Conservation (phyloP, 2,888 invertebrate species). For the Parasteatoda lunata region DNA sequence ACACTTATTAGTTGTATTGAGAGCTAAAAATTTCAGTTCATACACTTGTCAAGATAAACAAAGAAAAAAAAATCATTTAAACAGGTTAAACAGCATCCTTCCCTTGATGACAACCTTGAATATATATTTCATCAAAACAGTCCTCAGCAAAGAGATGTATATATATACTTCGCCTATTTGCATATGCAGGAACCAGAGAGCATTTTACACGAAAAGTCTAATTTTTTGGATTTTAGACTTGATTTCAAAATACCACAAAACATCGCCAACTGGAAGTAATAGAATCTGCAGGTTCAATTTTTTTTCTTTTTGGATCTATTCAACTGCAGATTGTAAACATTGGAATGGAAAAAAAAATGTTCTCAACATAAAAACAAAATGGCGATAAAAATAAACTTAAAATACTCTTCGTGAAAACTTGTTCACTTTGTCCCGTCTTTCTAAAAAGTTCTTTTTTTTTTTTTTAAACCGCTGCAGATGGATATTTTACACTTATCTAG, state of each 20-base stretch:
- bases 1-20: conserved; percentile 19
- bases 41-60: conserved; percentile 28
- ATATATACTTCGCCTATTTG: neutral
- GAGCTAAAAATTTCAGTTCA: conserved; percentile 47
- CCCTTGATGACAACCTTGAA: conserved; percentile 3
- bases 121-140: neutral
- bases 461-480: conserved; percentile 28
- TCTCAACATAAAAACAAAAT: conserved; percentile 2
- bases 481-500: conserved; percentile 36
- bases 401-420: conserved; percentile 11
- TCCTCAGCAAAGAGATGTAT: neutral
- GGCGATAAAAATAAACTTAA: neutral
- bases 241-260: neutral
- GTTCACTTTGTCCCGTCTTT: conserved; percentile 28
- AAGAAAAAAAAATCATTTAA: conserved; percentile 10
- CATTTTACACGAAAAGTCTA: conserved; percentile 1
- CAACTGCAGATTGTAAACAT: neutral
- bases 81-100: conserved; percentile 1
- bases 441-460: conserved; percentile 41
- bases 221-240: neutral
- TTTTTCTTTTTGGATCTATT: neutral
- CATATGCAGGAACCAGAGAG: conserved; percentile 3
- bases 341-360: conserved; percentile 1
- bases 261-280: conserved; percentile 1
- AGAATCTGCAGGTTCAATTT: neutral